Evolutionary conservation across 2,113 vertebrate species (phyloP), one percentile per base, ranked within the genome.

Genomic region (Eulemur rufifrons): DNA sequence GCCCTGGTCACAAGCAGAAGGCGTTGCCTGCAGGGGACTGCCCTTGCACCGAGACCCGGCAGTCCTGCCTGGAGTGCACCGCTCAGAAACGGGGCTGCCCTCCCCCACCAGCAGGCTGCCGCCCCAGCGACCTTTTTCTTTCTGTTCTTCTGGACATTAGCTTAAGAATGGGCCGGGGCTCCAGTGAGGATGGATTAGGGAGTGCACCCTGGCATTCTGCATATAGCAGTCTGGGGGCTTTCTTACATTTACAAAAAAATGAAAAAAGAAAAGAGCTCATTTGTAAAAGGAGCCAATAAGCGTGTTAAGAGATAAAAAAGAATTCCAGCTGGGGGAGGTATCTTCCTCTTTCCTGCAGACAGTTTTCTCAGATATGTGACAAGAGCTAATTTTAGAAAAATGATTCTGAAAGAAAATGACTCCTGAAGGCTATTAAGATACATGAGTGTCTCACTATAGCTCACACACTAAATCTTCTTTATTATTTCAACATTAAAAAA

Each of bases 71-170:
- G 27, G 29, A 37, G 9, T 32, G 7, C 20, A 14, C 7, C 34
- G 54, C 0, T 8, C 39, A 86, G 42, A 76, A 45, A 1, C 6
- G 5, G 2, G 14, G 11, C 2, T 23, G 42, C 25, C 32, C 39
- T 81, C 63, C 45, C 3, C 11, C 27, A 8, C 25, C 78, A 14
- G 39, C 23, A 5, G 17, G 32, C n/a, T 6, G 2, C 42, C 76
- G 5, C 21, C 96, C 88, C 25, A 56, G 73, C 82, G 96, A 96
- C 97, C 97, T 96, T 95, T 95, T 94, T 94, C 96, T 94, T 92
- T 97, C 42, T 82, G 54, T 94, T 97, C 83, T 96, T 96, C 81
- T 96, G 88, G 89, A 96, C 95, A 96, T 97, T 97, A 97, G 95
- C 95, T 91, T 96, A 96, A 97, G 94, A 98, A 97, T 86, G 94